Conservation (phyloP, 64 coral and sea anemone species). For the Catalaphyllia jardinei region DNA sequence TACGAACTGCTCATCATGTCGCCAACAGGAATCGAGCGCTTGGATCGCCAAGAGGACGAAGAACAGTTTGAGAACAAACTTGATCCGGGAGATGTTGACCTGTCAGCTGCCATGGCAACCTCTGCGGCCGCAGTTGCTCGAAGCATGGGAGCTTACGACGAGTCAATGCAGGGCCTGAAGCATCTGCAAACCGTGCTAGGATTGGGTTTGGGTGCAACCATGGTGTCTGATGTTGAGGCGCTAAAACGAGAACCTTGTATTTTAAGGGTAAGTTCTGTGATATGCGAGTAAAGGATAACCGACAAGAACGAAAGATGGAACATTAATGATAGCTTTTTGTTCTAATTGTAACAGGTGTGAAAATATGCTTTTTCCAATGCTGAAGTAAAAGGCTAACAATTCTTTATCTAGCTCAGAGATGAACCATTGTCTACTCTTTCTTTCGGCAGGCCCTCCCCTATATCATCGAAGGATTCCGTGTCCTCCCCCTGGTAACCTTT, state of each 20-base stretch:
- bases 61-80: constrained; percentile 38
- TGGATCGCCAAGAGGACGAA: background rate
- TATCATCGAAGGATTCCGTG: background rate
- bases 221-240: background rate
- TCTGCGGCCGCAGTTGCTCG: constrained; percentile 55
- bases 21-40: constrained; percentile 10
- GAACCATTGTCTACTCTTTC: background rate
- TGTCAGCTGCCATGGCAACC: constrained; percentile 87
- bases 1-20: constrained; percentile 29
- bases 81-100: constrained; percentile 48
- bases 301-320: too few species aligned
- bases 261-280: background rate
- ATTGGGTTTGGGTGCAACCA: background rate
- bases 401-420: background rate
- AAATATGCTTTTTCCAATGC: too few species aligned
- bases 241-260: background rate
- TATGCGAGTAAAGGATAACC: background rate
- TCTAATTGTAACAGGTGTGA: too few species aligned
- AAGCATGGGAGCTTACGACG: constrained; percentile 19
- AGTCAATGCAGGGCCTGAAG: constrained; percentile 41
- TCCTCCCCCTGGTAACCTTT: constrained; percentile 25
- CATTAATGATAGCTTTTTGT: too few species aligned
- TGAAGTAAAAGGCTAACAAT: too few species aligned
- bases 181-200: constrained; percentile 81
- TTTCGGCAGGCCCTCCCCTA: background rate